Evolutionary conservation across 2,797 vertebrate species (phyloP).

Genomic region (Eutrigla gurnardus): DNA sequence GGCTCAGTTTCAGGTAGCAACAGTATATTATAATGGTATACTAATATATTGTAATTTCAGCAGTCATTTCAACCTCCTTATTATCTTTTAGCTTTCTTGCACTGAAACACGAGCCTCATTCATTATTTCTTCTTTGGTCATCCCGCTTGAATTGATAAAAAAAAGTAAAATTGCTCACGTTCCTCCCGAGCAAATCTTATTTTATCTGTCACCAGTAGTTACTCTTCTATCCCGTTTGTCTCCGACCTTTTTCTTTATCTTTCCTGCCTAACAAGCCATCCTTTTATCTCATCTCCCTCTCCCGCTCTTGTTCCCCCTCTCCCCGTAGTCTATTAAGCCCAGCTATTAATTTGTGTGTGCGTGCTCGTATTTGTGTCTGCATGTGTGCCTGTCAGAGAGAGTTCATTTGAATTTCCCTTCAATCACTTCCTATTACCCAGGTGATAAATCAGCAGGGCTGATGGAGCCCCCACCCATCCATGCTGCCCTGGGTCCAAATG

Average conservation of each 20-base stretch:
- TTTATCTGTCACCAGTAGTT: conserved; percentile 53
- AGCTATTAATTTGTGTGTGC: conserved; percentile 78
- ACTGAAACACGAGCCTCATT: conserved; percentile 50
- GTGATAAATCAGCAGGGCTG: conserved; percentile 95
- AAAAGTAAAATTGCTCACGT: conserved; percentile 46
- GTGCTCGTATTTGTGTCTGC: conserved; percentile 65
- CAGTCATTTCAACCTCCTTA: conserved; percentile 37
- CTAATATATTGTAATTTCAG: conserved; percentile 54
- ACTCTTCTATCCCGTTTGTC: conserved; percentile 54
- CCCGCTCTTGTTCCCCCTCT: conserved; percentile 48
- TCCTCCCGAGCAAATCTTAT: conserved; percentile 53
- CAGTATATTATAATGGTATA: conserved; percentile 44
- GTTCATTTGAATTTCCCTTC: conserved; percentile 99
- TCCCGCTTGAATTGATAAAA: conserved; percentile 45
- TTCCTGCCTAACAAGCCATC: conserved; percentile 59
- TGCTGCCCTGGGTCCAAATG: conserved; percentile 83
- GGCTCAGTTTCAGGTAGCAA: conserved; percentile 39
- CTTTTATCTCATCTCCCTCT: conserved; percentile 71
- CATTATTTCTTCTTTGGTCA: conserved; percentile 47
- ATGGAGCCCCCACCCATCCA: conserved; percentile 49
- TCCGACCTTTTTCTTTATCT: conserved; percentile 57
- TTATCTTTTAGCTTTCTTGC: conserved; percentile 48
- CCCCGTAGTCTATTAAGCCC: conserved; percentile 74
- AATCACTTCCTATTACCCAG: conserved; percentile 98
- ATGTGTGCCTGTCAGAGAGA: conserved; percentile 91